Evolutionary conservation across 1,140 invertebrate species (phyloP).

Genomic region (Drosophila mayri): DNA sequence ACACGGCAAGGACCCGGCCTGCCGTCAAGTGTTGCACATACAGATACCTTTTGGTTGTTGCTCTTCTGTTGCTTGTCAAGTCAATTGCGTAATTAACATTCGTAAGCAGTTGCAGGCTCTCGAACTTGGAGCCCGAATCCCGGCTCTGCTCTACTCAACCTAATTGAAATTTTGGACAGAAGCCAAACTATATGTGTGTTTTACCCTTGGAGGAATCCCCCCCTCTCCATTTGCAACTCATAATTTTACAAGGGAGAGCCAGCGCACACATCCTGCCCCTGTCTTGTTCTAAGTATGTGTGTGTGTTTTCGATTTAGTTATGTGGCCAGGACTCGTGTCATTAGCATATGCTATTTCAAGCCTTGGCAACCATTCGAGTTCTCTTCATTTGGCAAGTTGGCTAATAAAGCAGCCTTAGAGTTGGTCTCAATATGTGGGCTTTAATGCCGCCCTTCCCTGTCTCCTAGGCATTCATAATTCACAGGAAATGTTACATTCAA

Average conservation of each 20-base stretch:
- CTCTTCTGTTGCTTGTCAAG: conserved; percentile 60
- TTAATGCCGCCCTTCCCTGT: not conserved
- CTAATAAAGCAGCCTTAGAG: conserved; percentile 23
- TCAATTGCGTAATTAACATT: conserved; percentile 80
- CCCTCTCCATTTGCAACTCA: conserved; percentile 29
- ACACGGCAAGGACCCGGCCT: not conserved
- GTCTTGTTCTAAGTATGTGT: not conserved
- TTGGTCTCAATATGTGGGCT: conserved; percentile 16
- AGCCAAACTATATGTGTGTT: conserved; percentile 44
- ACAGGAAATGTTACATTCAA: conserved; percentile 25
- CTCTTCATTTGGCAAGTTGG: conserved; percentile 21
- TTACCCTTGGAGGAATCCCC: conserved; percentile 13
- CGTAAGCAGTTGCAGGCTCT: conserved; percentile 29
- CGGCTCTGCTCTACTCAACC: conserved; percentile 20
- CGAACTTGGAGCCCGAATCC: conserved; percentile 1
- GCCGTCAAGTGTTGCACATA: conserved; percentile 28
- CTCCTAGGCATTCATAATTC: conserved; percentile 28
- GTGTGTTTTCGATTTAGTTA: conserved; percentile 14
- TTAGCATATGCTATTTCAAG: conserved; percentile 37
- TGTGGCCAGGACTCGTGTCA: conserved; percentile 16
- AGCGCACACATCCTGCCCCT: conserved; percentile 2
- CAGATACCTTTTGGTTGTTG: conserved; percentile 27
- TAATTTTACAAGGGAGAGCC: conserved; percentile 48
- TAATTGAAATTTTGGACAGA: conserved; percentile 51
- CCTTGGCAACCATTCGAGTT: conserved; percentile 9